A percentile compares a stretch with the other conserved stretches of the same genome.
These are phyloP conservation scores for Sparidentex hasta DNA, from an alignment of 2,797 vertebrate species.

Conservation along the genomic window DNA sequence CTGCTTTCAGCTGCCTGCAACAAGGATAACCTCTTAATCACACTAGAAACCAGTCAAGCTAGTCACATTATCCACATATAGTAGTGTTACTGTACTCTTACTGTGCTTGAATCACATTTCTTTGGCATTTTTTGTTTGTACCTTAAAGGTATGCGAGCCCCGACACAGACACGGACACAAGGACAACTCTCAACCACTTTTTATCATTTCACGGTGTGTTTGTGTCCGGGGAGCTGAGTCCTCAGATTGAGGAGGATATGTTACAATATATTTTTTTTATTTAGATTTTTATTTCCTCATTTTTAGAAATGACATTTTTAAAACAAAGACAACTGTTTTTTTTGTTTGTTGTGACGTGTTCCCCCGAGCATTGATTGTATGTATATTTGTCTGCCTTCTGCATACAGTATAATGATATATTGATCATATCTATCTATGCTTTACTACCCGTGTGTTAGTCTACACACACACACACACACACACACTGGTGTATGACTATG, in stretches of 20 bases:
- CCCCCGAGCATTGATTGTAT: constrained; percentile 60
- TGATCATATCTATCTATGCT: constrained; percentile 66
- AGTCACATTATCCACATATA: constrained; percentile 17
- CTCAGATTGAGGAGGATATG: constrained; percentile 86
- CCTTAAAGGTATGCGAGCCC: constrained; percentile 87
- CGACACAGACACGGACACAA: constrained; percentile 71
- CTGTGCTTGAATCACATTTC: constrained; percentile 71
- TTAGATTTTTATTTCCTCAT: constrained; percentile 66
- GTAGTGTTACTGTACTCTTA: constrained; percentile 44
- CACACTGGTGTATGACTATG: constrained; percentile 27
- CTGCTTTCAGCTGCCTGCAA: constrained; percentile 67
- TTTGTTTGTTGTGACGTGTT: constrained; percentile 62
- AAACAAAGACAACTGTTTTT: constrained; percentile 48
- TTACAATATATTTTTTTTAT: constrained; percentile 70
- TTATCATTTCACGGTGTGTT: constrained; percentile 66
- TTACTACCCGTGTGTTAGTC: constrained; percentile 42
- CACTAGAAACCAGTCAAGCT: constrained; percentile 50
- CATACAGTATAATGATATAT: constrained; percentile 53
- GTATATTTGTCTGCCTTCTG: constrained; percentile 67
- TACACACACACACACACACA: constrained; percentile 16
- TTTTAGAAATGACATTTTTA: constrained; percentile 56
- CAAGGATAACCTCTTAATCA: constrained; percentile 58
- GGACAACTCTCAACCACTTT: constrained; percentile 54
- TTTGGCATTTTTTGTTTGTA: constrained; percentile 82
- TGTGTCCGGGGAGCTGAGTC: constrained; percentile 78